Evolutionary conservation across 1,140 invertebrate genomes (phyloP).

Genomic region (Nephila pilipes): DNA sequence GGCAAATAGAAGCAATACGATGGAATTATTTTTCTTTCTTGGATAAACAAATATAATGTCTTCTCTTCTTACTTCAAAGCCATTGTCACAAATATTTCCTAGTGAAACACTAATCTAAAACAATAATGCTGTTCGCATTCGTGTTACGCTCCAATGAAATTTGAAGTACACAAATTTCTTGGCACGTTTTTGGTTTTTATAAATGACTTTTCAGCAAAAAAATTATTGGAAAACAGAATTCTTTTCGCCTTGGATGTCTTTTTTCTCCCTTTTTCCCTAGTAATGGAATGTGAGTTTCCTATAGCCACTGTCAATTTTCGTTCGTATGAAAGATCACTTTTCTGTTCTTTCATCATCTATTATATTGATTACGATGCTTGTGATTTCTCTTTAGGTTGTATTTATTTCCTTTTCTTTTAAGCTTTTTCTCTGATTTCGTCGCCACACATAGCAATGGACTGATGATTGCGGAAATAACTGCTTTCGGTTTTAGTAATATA

Average conservation of each 20-base stretch:
- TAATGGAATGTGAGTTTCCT: not conserved
- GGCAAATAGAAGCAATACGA: not conserved
- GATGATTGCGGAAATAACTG: constrained; percentile 19
- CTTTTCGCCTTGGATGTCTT: not conserved
- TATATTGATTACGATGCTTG: constrained; percentile 33
- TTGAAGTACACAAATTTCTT: not conserved
- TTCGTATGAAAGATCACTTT: constrained; percentile 31
- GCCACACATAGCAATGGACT: not conserved
- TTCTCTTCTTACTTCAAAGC: not conserved
- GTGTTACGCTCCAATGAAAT: not conserved
- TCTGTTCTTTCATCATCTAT: constrained; percentile 15
- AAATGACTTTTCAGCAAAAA: not conserved
- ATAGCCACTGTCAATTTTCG: not conserved
- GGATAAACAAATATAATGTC: not conserved
- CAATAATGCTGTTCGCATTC: not conserved
- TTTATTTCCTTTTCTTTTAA: constrained; percentile 42
- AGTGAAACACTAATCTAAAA: not conserved
- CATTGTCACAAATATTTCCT: not conserved
- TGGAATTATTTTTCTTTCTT: not conserved
- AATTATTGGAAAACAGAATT: not conserved
- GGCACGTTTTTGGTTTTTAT: not conserved
- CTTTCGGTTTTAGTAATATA: not conserved
- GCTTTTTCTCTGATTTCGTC: not conserved
- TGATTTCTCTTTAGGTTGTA: constrained; percentile 25
- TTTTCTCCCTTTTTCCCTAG: not conserved